These are phyloP conservation scores for Lamproptera curius DNA, from an alignment of 2,888 invertebrate genomes.

Conservation along the genomic window DNA sequence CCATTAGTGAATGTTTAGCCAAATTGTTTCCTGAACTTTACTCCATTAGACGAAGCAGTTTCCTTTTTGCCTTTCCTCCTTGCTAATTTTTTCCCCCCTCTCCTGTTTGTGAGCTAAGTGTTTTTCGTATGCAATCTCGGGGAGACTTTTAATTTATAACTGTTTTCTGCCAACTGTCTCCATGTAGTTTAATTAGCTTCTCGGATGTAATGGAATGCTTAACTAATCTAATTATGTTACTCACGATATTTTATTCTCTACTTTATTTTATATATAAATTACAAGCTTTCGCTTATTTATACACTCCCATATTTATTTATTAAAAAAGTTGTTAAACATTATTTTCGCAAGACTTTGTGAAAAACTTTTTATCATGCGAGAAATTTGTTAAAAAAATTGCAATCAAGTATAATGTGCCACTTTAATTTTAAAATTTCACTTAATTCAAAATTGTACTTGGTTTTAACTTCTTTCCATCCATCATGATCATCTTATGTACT, in stretches of 20 bases:
- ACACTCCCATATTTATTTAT: background rate
- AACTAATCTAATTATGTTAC: background rate
- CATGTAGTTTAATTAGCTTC: background rate
- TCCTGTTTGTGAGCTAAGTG: conserved; percentile 53
- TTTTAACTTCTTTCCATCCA: too few relatives aligned
- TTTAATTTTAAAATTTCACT: too few relatives aligned
- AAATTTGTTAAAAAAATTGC: too few relatives aligned
- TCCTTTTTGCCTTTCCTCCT: conserved; percentile 66
- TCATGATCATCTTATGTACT: too few relatives aligned
- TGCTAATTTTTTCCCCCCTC: conserved; percentile 52
- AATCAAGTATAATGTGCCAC: too few relatives aligned
- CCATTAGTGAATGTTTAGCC: conserved; percentile 76
- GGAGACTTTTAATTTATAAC: conserved; percentile 17
- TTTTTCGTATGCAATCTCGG: conserved; percentile 45
- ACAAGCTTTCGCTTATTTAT: background rate
- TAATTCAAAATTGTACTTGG: too few relatives aligned
- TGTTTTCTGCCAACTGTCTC: background rate
- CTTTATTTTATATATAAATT: too few relatives aligned
- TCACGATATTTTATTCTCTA: background rate
- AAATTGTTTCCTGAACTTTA: conserved; percentile 74
- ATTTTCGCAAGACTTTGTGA: too few relatives aligned
- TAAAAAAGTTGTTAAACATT: too few relatives aligned
- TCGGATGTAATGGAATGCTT: background rate
- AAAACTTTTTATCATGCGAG: too few relatives aligned
- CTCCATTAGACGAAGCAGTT: conserved; percentile 58